Evolutionary conservation across 2,797 vertebrate genomes (phyloP), one percentile per base, ranked within the genome.

Genomic region (Urophycis tenuis): DNA sequence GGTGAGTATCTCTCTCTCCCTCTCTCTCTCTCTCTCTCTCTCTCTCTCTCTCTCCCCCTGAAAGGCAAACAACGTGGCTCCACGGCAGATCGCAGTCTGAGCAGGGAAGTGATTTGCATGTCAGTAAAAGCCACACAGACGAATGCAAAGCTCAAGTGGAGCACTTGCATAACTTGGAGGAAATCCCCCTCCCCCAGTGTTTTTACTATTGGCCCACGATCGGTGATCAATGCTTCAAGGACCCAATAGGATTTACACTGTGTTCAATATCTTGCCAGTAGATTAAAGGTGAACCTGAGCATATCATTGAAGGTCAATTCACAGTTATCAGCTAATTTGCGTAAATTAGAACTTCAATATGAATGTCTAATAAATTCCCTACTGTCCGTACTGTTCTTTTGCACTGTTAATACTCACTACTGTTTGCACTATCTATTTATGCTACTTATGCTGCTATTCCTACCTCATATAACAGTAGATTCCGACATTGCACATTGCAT

Each of bases 1-100:
- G 97, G 97, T 99, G 85, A 94, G 92, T 34, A 9, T 41, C 39
- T 41, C 39, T 41, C 39, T 41, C 39, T 41, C 39, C 14, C 39
- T 41, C 39, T 41, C 39, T 41, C 39, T 41, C 39, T 41, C 39
- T 41, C 39, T 41, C 39, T 41, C 39, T 41, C 39, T 41, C 39
- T 41, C 39, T 41, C 39, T 41, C 39, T 41, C 39, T 41, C 39
- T 41, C 39, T 72, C 76, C 32, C 22, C 29, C 17, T 36, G 25
- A 7, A 41, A 19, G 30, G 39, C 77, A 78, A 75, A 78, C 67
- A 75, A 78, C 67, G 71, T 0, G 5, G 8, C 11, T 35, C 22
- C 22, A 25, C 30, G 4, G 14, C 30, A 2, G 2, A 39, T n/a
- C 29, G 32, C 35, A 45, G 5, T 3, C 41, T 10, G 25, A 2